phyloP scores from a whole-genome alignment of 1,140 invertebrate genomes.

The Hypsibius dujardini region DNA sequence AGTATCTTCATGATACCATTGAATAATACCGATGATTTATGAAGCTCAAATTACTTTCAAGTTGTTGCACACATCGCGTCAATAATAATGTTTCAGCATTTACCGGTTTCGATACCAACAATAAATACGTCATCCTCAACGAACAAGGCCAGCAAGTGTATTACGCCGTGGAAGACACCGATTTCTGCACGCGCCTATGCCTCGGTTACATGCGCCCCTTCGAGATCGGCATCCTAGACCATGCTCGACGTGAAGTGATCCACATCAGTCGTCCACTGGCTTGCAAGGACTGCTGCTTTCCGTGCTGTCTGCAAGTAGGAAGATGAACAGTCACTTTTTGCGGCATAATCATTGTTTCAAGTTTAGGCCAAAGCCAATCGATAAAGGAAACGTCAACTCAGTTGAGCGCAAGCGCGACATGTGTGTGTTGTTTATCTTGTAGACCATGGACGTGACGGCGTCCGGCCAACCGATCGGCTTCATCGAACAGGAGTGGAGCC shows the following conservation, averaged over 20 bases:
- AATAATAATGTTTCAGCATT: constrained; percentile 40
- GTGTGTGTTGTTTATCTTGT: not conserved
- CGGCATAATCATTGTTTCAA: not conserved
- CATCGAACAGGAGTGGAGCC: constrained; percentile 29
- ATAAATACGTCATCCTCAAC: constrained; percentile 63
- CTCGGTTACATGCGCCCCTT: constrained; percentile 59
- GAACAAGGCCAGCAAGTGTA: constrained; percentile 55
- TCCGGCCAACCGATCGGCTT: constrained; percentile 23
- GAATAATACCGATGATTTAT: too few species aligned
- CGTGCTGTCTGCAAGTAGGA: constrained; percentile 59
- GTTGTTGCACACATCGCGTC: not conserved
- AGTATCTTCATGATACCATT: too few species aligned
- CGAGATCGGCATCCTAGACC: constrained; percentile 66
- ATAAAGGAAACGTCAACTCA: constrained; percentile 19
- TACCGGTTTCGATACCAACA: constrained; percentile 71
- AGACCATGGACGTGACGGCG: not conserved
- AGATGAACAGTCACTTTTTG: not conserved
- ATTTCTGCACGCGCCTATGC: constrained; percentile 55
- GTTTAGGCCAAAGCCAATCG: too few species aligned
- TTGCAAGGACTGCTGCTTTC: constrained; percentile 58
- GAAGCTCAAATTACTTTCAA: too few species aligned
- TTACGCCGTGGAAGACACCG: constrained; percentile 62
- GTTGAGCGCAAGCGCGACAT: not conserved
- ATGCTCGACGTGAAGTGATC: constrained; percentile 55
- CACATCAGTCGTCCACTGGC: constrained; percentile 52